Evolutionary conservation across 2,113 vertebrate species (phyloP), one percentile per base, ranked within the genome.

Genomic region (Rhegmatorhina hoffmannsi): DNA sequence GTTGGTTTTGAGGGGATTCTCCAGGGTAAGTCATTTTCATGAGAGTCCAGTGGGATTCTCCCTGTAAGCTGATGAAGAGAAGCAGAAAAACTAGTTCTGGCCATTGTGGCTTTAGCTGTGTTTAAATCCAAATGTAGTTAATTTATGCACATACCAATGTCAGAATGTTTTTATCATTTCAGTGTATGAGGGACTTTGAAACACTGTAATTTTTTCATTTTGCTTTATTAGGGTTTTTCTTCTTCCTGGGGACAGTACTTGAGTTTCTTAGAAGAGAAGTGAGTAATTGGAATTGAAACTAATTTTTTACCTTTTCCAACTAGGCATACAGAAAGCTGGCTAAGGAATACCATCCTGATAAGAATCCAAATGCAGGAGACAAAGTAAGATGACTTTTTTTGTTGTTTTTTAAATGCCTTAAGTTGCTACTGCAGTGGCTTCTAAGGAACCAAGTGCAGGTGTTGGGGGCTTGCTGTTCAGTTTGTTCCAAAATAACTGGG

Each of bases 281-380:
- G 52, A 28, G 90, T 47, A 77, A 62, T 83, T 24, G 46, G 29
- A 83, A 55, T 31, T 63, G 26, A 55, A 80, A 86, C 44, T 94
- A 44, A 89, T 80, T 84, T 77, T 94, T 38, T 91, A 53, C 44
- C 49, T 73, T 83, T 92, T 63, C 92, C 52, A 64, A 98, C 47
- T 97, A 99, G 99, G 99, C 99, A 28, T 99, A 99, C 96, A 98
- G 99, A 80, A 99, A 99, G 93, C 94, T 99, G 97, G 99, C 99
- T 93, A 99, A 99, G 97, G 99, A 99, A 52, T 99, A 99, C 94
- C 99, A 99, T 79, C 99, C 99, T 92, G 99, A 99, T 98, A 99
- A 99, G 97, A 99, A 99, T 96, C 99, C 99, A 80, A 99, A 99
- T 95, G 99, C 99, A 74, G 99, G 99, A 82, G 99, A 99, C 94